Base-by-base conservation (phyloP, 1,140 invertebrate species). In the Sinonovacula constricta region DNA sequence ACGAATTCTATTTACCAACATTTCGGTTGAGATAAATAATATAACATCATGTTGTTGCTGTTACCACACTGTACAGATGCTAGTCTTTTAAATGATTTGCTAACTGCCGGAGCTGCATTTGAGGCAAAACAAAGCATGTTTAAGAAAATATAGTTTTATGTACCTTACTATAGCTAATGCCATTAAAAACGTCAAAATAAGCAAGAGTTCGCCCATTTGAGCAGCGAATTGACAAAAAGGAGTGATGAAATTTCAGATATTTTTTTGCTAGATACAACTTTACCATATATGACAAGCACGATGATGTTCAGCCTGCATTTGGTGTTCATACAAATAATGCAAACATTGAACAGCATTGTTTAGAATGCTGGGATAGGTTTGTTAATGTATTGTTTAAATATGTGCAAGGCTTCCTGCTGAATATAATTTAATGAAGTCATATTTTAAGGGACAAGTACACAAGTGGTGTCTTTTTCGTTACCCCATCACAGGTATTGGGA, bases 21-120 rank as follows among this genome's bases (percentile, higher is more conserved):
- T n/a, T 22, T 69, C 33, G 56, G 45, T 45, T 60, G 56, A n/a
- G 79, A 83, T n/a, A 75, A 83, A 59, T 79, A 81, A 62, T 83
- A 62, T 75, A 81, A 81, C 66, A 60, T 45, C 26, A 56, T 83
- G 24, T 22, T 83, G 22, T 49, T 81, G 4, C 56, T 81, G 26
- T 76, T 56, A 10, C 81, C 81, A n/a, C 72, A 81, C 59, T 36
- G 57, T 33, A 24, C 31, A 24, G 69, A 80, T 62, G 34, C 22
- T 60, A 63, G 60, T 26, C 31, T 80, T 18, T n/a, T 74, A 31
- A 28, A 33, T 59, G 18, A 28, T 33, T 74, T 49, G 22, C n/a
- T 33, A 22, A 18, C 34, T 68, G 51, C 31, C n/a, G n/a, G n/a
- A n/a, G n/a, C n/a, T n/a, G n/a, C n/a, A n/a, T 81, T 81, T 81